A percentile compares a stretch with the other conserved stretches of the same genome.
Evolutionary conservation across 2,797 vertebrate genomes (phyloP).

Genomic region (Sternotherus odoratus): DNA sequence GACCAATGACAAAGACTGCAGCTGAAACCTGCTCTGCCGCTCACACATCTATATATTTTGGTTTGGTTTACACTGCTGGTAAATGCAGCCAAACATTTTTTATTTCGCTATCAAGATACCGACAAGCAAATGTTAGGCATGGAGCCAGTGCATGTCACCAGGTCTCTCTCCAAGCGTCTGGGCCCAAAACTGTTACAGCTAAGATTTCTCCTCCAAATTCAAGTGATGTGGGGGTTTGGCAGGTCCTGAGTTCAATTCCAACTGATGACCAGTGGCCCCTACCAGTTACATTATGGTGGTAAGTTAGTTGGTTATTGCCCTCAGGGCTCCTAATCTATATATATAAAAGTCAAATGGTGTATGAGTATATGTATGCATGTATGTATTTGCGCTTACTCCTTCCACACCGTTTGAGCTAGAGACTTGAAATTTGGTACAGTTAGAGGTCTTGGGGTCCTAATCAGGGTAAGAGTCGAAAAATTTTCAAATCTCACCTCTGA

Average conservation of each 20-base stretch:
- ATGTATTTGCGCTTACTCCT: too few relatives aligned
- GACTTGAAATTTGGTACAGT: too few relatives aligned
- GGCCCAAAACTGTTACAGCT: neutral
- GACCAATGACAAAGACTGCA: neutral
- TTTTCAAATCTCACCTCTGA: too few relatives aligned
- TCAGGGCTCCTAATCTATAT: accelerated
- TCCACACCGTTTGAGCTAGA: too few relatives aligned
- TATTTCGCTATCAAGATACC: neutral
- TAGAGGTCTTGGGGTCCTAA: too few relatives aligned
- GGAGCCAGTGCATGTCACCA: neutral
- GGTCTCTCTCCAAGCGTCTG: neutral
- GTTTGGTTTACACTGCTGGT: neutral
- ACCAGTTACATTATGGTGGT: accelerated
- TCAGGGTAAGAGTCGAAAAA: too few relatives aligned
- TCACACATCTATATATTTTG: accelerated
- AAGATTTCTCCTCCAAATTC: neutral
- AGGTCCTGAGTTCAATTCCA: neutral
- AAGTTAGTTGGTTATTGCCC: neutral
- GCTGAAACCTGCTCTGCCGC: neutral
- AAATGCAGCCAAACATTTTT: neutral
- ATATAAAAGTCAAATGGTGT: too few relatives aligned
- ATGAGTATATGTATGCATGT: too few relatives aligned
- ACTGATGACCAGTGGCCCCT: neutral
- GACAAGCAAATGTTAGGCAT: neutral
- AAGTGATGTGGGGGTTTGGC: neutral